phyloP scores from a whole-genome alignment of 2,797 vertebrate species.

The Sebastes minor region DNA sequence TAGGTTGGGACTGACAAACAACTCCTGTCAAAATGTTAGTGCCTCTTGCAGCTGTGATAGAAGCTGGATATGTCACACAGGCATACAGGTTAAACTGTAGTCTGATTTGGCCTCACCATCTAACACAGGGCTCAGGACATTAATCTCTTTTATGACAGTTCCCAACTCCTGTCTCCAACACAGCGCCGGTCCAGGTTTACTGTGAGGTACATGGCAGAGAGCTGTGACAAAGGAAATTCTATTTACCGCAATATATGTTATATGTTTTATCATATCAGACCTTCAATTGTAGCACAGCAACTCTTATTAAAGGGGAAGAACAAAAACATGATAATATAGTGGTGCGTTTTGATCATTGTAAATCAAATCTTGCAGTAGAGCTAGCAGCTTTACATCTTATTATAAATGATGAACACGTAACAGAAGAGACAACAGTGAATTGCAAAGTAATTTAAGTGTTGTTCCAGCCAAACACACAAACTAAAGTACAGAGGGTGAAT shows the following conservation, averaged over 20 bases:
- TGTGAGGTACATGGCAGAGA: conserved; percentile 33
- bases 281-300: not conserved
- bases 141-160: conserved; percentile 75
- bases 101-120: conserved; percentile 62
- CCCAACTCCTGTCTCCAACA: not conserved
- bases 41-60: conserved; percentile 68
- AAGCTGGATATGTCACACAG: conserved; percentile 59
- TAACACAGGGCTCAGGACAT: conserved; percentile 56
- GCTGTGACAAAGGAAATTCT: conserved; percentile 30
- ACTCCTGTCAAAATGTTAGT: conserved; percentile 74
- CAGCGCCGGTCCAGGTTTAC: conserved; percentile 37
- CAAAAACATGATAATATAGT: not conserved
- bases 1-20: conserved; percentile 72
- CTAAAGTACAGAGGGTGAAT: not conserved
- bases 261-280: conserved; percentile 1
- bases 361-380: not conserved
- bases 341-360: not conserved
- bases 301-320: not conserved
- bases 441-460: not conserved
- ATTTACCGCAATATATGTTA: not conserved
- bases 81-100: conserved; percentile 69
- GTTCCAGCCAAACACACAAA: not conserved
- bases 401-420: not conserved
- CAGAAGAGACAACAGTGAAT: not conserved
- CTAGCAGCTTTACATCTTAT: not conserved